Evolutionary conservation across 2,113 vertebrate genomes (phyloP).

Genomic region (Hippocampus mohnikei): DNA sequence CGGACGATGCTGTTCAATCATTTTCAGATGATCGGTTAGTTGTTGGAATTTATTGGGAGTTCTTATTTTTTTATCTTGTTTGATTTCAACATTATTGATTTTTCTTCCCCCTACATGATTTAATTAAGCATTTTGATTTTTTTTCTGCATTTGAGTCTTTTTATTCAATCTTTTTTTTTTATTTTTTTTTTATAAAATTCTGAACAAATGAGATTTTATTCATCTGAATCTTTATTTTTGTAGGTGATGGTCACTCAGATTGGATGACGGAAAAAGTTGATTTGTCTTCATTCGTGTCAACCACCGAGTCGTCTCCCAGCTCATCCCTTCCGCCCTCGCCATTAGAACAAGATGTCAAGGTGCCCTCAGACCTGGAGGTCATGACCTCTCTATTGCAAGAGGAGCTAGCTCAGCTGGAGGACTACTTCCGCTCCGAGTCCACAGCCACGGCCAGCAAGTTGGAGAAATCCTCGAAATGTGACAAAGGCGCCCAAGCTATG

Average conservation of each 20-base stretch:
- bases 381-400: conserved; percentile 88
- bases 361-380: conserved; percentile 85
- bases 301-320: conserved; percentile 75
- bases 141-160: conserved; percentile 27
- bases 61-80: conserved; percentile 11
- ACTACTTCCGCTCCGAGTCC: conserved; percentile 86
- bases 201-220: conserved; percentile 7
- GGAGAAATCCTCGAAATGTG: conserved; percentile 78
- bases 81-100: conserved; percentile 31
- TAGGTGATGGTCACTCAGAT: conserved; percentile 85
- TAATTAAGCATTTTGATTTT: conserved; percentile 38
- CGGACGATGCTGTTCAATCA: conserved; percentile 75
- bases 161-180: conserved; percentile 22
- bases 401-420: conserved; percentile 91
- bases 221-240: conserved; percentile 26
- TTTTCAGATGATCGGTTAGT: conserved; percentile 77
- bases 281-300: conserved; percentile 81
- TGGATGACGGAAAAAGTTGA: conserved; percentile 92
- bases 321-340: conserved; percentile 76
- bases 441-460: conserved; percentile 68
- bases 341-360: conserved; percentile 76
- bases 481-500: conserved; percentile 75
- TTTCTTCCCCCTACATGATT: background rate
- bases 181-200: conserved; percentile 12
- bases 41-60: conserved; percentile 58